These are phyloP conservation scores for Petromus typicus DNA, from an alignment of 2,113 vertebrate genomes.

Conservation along the genomic window DNA sequence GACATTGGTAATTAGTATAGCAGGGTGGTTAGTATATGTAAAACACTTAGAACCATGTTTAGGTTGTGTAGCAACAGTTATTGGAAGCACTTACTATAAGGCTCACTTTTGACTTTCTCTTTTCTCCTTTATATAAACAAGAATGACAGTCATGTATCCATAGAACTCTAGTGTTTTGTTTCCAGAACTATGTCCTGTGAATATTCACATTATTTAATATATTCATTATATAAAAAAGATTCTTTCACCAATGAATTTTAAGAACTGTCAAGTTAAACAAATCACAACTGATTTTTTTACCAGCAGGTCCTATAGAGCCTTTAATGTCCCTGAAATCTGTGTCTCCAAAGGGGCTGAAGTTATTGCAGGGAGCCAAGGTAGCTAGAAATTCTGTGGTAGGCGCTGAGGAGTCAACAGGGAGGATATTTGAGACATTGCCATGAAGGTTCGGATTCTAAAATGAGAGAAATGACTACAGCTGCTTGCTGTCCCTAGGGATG, in stretches of 20 bases:
- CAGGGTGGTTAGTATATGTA: background rate
- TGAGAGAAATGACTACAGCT: too few species aligned
- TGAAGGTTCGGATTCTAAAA: too few species aligned
- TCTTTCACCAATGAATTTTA: background rate
- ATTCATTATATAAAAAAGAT: background rate
- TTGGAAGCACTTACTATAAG: background rate
- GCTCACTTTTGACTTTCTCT: background rate
- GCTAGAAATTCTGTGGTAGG: too few species aligned
- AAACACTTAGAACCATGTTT: background rate
- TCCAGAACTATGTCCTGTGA: constrained; percentile 6
- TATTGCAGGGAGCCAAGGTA: too few species aligned
- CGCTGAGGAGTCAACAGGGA: too few species aligned
- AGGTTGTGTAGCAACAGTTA: background rate
- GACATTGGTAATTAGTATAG: constrained; percentile 16
- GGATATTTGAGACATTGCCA: too few species aligned
- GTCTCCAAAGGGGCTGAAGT: background rate
- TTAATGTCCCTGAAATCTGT: background rate
- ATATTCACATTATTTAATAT: background rate
- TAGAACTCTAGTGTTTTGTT: background rate
- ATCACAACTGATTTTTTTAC: background rate
- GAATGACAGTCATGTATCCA: background rate
- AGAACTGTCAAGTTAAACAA: constrained; percentile 43
- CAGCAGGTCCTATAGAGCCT: background rate
- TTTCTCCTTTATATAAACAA: background rate
- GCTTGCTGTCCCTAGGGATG: too few species aligned